phyloP scores from a whole-genome alignment of 35 echinoderm and acorn worm genomes.

The Heliocidaris tuberculata region DNA sequence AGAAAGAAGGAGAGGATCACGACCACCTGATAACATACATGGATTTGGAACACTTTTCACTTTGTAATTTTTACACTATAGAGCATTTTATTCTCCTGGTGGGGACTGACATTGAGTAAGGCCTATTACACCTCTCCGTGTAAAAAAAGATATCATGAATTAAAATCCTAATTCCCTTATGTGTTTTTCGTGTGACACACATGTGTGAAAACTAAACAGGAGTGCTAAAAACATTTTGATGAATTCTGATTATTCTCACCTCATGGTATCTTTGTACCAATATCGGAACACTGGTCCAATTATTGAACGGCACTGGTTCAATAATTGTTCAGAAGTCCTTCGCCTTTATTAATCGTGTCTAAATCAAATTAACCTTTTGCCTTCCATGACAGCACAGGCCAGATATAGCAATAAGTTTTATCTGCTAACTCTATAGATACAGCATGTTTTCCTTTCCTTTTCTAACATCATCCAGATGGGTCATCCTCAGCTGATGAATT shows the following conservation, averaged over 20 bases:
- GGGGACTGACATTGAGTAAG: too few relatives aligned
- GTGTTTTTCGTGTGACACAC: neutral
- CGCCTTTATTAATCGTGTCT: neutral
- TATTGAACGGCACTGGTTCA: neutral
- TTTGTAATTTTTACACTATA: too few relatives aligned
- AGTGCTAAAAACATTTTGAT: neutral
- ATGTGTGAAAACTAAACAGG: neutral
- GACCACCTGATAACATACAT: too few relatives aligned
- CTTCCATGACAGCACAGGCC: neutral
- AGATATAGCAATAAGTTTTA: neutral
- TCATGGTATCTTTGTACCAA: neutral
- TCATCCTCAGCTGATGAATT: neutral
- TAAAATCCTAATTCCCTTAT: too few relatives aligned
- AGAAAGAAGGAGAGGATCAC: too few relatives aligned
- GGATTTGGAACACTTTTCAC: too few relatives aligned
- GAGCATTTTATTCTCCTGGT: too few relatives aligned
- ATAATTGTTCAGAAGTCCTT: neutral
- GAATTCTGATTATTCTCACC: neutral
- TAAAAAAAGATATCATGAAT: too few relatives aligned
- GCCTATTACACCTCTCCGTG: too few relatives aligned
- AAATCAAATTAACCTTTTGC: constrained; percentile 4
- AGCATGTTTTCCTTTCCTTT: neutral
- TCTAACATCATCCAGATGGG: neutral
- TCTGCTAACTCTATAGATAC: neutral
- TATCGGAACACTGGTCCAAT: neutral